Conservation (phyloP, 2,113 vertebrate species). For the Ammospiza nelsoni region DNA sequence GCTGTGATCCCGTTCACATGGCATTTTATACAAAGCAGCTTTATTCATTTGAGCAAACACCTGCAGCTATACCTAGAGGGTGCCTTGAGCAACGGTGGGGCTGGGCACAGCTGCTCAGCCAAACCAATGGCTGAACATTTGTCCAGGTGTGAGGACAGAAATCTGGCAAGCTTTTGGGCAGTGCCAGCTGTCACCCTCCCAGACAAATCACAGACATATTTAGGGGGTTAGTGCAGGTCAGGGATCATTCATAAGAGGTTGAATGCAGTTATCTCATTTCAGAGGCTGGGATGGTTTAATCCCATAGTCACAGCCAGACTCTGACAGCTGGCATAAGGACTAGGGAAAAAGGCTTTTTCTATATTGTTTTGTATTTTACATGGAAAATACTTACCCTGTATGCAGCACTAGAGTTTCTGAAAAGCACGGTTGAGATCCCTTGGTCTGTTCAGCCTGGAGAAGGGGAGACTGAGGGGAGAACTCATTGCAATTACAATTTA, state of each 20-base stretch:
- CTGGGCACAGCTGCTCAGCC: not conserved
- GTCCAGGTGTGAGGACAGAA: not conserved
- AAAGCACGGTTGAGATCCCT: not conserved
- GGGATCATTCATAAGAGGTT: not conserved
- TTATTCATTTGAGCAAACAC: not conserved
- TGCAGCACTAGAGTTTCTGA: not conserved
- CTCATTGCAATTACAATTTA: not conserved
- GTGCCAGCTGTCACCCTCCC: not conserved
- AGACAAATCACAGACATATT: not conserved
- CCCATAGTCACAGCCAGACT: not conserved
- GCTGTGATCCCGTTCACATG: rapidly evolving
- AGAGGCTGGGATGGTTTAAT: not conserved
- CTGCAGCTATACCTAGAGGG: not conserved
- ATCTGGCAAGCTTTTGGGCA: not conserved
- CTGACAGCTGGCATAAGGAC: not conserved
- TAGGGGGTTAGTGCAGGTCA: not conserved
- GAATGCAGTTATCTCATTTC: not conserved
- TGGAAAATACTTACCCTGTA: not conserved
- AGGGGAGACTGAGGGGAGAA: not conserved
- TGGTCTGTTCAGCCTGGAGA: not conserved
- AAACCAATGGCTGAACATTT: not conserved
- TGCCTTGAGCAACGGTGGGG: rapidly evolving
- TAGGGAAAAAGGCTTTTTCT: not conserved
- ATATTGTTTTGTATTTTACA: not conserved
- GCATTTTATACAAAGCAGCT: not conserved